Percentiles rank a stretch among this genome's conserved stretches.
Conservation (phyloP, 2,113 vertebrate species). For the Heterocephalus glaber region DNA sequence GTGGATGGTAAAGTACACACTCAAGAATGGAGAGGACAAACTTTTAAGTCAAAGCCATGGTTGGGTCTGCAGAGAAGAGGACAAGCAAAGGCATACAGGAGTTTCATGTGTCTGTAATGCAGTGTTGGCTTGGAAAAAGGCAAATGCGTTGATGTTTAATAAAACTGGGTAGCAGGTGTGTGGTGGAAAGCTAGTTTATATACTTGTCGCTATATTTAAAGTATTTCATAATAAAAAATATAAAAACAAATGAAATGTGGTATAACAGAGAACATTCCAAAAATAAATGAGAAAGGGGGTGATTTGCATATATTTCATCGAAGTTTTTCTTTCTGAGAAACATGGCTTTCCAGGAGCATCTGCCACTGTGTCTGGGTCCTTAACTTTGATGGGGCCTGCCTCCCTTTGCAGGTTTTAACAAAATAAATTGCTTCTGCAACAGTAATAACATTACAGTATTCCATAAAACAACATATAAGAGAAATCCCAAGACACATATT, state of each 20-base stretch:
- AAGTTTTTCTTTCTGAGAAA: constrained; percentile 43
- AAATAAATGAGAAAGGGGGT: constrained; percentile 64
- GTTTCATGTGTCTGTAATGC: neutral
- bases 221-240: constrained; percentile 69
- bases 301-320: constrained; percentile 56
- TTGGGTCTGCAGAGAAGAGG: neutral
- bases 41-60: neutral
- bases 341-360: constrained; percentile 50
- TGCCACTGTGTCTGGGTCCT: neutral
- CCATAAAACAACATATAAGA: constrained; percentile 20
- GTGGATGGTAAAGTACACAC: neutral
- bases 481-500: neutral
- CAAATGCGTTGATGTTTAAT: constrained; percentile 50
- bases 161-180: constrained; percentile 59
- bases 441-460: neutral
- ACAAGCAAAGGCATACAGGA: neutral
- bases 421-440: constrained; percentile 43
- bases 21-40: neutral
- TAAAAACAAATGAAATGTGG: constrained; percentile 68
- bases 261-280: constrained; percentile 66
- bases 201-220: constrained; percentile 68
- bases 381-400: neutral
- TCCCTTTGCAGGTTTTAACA: constrained; percentile 33
- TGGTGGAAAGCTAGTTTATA: constrained; percentile 51
- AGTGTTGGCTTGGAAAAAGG: neutral